Evolutionary conservation across 1,140 invertebrate genomes (phyloP), one percentile per base, ranked within the genome.

Genomic region (Drosophila ercepeae): DNA sequence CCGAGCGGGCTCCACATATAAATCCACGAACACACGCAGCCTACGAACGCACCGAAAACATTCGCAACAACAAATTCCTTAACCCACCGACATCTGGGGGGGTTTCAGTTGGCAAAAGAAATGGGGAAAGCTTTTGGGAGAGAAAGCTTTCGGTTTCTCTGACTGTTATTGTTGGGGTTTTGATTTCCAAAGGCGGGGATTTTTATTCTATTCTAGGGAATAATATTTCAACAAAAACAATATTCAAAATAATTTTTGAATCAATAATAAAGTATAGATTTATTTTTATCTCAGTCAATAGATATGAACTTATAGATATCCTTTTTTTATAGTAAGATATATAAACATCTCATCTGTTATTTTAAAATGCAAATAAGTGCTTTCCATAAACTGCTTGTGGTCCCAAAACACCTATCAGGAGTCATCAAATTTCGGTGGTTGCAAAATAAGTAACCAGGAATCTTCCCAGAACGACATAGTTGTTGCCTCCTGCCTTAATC

Each of bases 51-150:
- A 71, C 54, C 52, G 64, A 49, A 49, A 52, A 51, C 57, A 61
- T 64, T 67, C 69, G 46, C 78, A 78, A 83, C 79, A 78, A 65
- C 70, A 86, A 84, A 68, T 46, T 59, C 67, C 61, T 78, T 72
- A 75, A 72, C 79, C 82, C 77, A 67, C 69, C 29, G 27, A 14
- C 60, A 45, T 39, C 11, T 29, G 27, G 39, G 36, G 63, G 44
- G 63, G 19, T 11, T 44, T 16, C 39, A 49, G 69, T 42, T 32
- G 48, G 42, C 41, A 21, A 46, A 67, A 63, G 41, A 34, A 55
- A 51, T 46, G 16, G 11, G 29, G 6, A 51, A 52, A 84, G 81
- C 81, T 84, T 68, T 78, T 49, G 13, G 9, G 25, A 55, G 42
- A 48, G 48, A 32, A 32, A 72, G 69, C 68, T 73, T 50, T 72